phyloP scores from a whole-genome alignment of 1,140 invertebrate species.

The Rhizoglyphus robini region DNA sequence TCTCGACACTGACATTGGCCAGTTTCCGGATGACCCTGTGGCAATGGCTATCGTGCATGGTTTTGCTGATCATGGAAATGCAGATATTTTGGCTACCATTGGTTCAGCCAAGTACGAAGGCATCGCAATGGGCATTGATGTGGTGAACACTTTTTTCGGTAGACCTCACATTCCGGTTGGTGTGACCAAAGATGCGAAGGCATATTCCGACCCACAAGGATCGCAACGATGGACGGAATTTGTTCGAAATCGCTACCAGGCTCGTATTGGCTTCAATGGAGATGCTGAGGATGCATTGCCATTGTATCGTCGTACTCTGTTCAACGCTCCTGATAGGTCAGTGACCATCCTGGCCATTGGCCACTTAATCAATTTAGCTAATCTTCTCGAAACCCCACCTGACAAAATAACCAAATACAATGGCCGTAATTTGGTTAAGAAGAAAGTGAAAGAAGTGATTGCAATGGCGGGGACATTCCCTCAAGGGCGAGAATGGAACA shows the following conservation, averaged over 20 bases:
- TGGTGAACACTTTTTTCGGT: neutral
- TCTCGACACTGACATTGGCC: neutral
- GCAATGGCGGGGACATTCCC: conserved; percentile 11
- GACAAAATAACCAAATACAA: neutral
- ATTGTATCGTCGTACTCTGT: neutral
- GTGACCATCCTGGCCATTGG: neutral
- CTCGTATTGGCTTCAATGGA: neutral
- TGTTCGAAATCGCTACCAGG: neutral
- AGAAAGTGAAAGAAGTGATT: neutral
- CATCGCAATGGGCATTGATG: neutral
- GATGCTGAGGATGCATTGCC: neutral
- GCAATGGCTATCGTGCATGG: neutral
- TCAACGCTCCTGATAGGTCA: neutral
- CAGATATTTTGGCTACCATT: neutral
- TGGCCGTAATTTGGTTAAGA: neutral
- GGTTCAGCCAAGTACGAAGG: neutral
- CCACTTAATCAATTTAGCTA: neutral
- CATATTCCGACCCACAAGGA: neutral
- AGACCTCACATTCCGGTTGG: neutral
- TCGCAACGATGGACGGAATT: neutral
- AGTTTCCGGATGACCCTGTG: neutral
- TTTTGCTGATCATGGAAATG: neutral
- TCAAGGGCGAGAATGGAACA: conserved; percentile 1
- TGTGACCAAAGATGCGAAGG: conserved; percentile 11
- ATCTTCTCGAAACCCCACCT: neutral